Percentiles rank a stretch among this genome's conserved stretches.
phyloP scores from a whole-genome alignment of 1,140 invertebrate genomes.

The Cyclina sinensis region DNA sequence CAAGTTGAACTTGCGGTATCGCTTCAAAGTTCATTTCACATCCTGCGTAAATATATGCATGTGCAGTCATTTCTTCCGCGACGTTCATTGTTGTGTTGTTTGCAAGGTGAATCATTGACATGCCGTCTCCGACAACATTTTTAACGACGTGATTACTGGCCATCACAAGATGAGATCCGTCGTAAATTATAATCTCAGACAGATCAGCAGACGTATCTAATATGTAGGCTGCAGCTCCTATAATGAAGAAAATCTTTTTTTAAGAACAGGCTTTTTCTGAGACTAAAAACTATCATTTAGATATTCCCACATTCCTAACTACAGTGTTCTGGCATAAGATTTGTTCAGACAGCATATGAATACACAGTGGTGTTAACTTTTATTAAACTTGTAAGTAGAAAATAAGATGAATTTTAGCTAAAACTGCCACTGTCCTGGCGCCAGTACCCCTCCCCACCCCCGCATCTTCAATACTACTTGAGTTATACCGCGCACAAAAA shows the following conservation, averaged over 20 bases:
- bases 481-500: too few relatives aligned
- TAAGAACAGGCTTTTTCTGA: too few relatives aligned
- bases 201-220: conserved; percentile 61
- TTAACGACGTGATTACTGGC: conserved; percentile 51
- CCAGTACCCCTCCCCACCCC: too few relatives aligned
- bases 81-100: conserved; percentile 61
- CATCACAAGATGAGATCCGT: conserved; percentile 73
- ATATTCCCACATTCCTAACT: too few relatives aligned
- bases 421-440: too few relatives aligned
- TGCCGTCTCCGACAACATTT: conserved; percentile 67
- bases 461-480: too few relatives aligned
- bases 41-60: conserved; percentile 67
- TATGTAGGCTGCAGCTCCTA: conserved; percentile 75
- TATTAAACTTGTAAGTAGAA: too few relatives aligned
- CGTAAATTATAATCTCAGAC: conserved; percentile 67
- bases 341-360: too few relatives aligned
- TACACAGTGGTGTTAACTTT: too few relatives aligned
- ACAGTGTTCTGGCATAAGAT: too few relatives aligned
- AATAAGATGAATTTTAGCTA: too few relatives aligned
- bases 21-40: conserved; percentile 61
- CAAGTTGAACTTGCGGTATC: conserved; percentile 50
- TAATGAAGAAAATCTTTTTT: conserved; percentile 35
- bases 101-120: conserved; percentile 69
- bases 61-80: conserved; percentile 58
- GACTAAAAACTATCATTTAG: too few relatives aligned